Evolutionary conservation across 2,797 vertebrate species (phyloP), one percentile per base, ranked within the genome.

Genomic region (Micropoecilia bifurca): DNA sequence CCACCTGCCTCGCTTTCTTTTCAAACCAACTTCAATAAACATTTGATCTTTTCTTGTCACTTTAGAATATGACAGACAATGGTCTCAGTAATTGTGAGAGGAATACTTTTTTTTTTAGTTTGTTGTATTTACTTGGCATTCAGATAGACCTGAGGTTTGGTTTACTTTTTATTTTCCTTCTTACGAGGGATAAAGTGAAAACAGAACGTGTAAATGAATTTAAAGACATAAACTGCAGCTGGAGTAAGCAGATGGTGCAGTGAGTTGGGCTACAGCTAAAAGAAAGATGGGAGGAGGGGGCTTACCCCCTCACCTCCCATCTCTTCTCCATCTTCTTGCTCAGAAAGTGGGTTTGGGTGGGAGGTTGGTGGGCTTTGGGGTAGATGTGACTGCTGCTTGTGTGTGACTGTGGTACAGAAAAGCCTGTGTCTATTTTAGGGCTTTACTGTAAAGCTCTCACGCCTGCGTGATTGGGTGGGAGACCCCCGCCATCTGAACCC

Each of bases 371-470:
- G 81, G 83, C 74, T 74, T 89, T 89, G 83, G 85, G 90, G 87
- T 94, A 90, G 92, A 88, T 93, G 97, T 92, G 97, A 97, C 97
- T 97, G 97, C 97, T 99, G 98, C 98, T 98, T 99, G 98, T 98
- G 97, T 99, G 98, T 97, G 97, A 96, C 96, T 98, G 96, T 98
- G 98, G 98, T 99, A 98, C 97, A 99, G 98, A 99, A 99, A 97
- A 99, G 98, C 97, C 97, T 98, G 97, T 99, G 98, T 99, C 97
- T 99, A 99, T 99, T 99, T 99, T 99, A 95, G 98, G 97, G 97
- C 96, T 98, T 98, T 99, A 99, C 97, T 99, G 97, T 99, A 98
- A 95, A 94, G 97, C 97, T 98, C 98, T 98, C 97, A 98, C 97
- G 97, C 97, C 97, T 95, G 97, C 97, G 97, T 95, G 98, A 98